Base-by-base conservation (phyloP, 2,888 invertebrate genomes). In the Pardosa pseudoannulata region DNA sequence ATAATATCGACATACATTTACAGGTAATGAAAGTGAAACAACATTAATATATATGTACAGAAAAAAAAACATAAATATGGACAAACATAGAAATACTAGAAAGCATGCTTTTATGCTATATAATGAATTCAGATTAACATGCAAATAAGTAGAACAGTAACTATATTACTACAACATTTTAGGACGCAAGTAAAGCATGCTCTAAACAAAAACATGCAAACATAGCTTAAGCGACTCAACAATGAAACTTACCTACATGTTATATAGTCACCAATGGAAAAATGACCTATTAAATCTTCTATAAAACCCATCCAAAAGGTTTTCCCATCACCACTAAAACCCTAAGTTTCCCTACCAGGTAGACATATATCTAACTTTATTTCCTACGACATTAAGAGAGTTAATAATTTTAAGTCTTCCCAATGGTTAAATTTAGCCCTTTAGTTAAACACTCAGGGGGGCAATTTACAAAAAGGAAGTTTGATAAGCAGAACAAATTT, bases 211-310 rank as follows among this genome's bases (percentile, higher is more conserved):
- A 72, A 0, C 83, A 76, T 85, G 78, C 83, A 41, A 85, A 71
- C 83, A 56, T 73, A 71, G 83, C 83, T 50, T 39, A 85, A 85
- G 83, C 83, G 67, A 85, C n/a, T n/a, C n/a, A n/a, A n/a, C 73
- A 56, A 73, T 32, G 39, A n/a, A 73, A 83, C 83, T 83, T 78
- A 83, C 83, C 78, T 56, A 23, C 3, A 2, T 6, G 5, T 1
- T 19, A 19, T 31, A 23, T 3, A 50, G 36, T 67, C 32, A 73
- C 62, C 46, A 56, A 83, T 28, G 56, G 76, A 78, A 75, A 79
- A 74, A 82, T 82, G 78, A 68, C 83, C 83, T 50, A 67, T 64
- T 56, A n/a, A n/a, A 19, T n/a, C 56, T n/a, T n/a, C n/a, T n/a
- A n/a, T n/a, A n/a, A n/a, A n/a, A n/a, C n/a, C n/a, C n/a, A n/a